These are phyloP conservation scores for Drosophila tani DNA, from an alignment of 1,140 invertebrate species.

Conservation along the genomic window DNA sequence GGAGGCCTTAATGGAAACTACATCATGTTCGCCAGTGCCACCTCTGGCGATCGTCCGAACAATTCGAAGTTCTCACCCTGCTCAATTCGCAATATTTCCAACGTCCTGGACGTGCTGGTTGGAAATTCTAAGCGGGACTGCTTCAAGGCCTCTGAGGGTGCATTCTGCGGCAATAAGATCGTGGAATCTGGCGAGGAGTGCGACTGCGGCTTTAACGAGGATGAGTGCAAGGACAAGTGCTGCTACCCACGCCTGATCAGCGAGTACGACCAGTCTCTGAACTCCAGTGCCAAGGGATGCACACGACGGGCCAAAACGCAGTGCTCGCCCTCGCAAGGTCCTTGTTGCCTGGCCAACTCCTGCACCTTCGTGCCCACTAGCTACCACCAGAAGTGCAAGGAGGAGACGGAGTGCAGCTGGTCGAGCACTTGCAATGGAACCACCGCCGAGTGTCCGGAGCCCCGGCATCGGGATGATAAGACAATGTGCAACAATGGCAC, in stretches of 20 bases:
- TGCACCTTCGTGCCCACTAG: conserved; percentile 92
- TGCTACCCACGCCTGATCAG: conserved; percentile 95
- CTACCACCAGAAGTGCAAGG: conserved; percentile 90
- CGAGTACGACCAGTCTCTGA: conserved; percentile 89
- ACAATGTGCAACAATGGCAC: conserved; percentile 94
- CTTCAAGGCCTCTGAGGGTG: conserved; percentile 94
- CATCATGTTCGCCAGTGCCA: conserved; percentile 99
- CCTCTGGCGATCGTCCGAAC: conserved; percentile 96
- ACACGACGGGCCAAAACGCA: conserved; percentile 91
- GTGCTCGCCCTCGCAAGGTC: conserved; percentile 98
- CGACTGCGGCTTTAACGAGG: conserved; percentile 98
- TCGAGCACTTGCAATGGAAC: conserved; percentile 94
- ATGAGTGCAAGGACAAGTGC: conserved; percentile 96
- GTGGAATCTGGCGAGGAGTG: conserved; percentile 99
- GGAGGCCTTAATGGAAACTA: conserved; percentile 96
- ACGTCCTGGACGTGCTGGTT: conserved; percentile 95
- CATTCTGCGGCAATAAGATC: conserved; percentile 99
- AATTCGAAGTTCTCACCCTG: conserved; percentile 98
- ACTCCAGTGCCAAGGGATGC: conserved; percentile 92
- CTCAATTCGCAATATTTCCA: conserved; percentile 97
- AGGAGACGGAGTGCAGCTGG: conserved; percentile 95
- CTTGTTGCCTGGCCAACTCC: conserved; percentile 94
- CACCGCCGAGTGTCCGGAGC: conserved; percentile 93
- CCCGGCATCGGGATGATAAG: conserved; percentile 91
- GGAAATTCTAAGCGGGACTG: conserved; percentile 98